Conservation (phyloP, 2,888 invertebrate species). For the Limenitis camilla region DNA sequence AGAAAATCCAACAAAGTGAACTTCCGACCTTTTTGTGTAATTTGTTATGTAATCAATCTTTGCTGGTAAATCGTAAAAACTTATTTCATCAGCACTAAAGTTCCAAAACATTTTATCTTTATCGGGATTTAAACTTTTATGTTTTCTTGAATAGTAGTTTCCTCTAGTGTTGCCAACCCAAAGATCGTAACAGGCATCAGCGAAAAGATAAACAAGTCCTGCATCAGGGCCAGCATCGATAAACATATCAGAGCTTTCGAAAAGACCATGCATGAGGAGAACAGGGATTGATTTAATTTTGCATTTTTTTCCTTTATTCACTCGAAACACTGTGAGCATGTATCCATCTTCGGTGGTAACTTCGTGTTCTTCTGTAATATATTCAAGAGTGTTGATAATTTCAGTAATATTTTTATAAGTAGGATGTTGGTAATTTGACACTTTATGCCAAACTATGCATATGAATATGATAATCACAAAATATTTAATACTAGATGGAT, state of each 20-base stretch:
- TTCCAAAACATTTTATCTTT: conserved; percentile 68
- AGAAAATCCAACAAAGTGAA: conserved; percentile 81
- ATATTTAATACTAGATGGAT: no score
- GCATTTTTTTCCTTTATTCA: conserved; percentile 23
- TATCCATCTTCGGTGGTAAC: conserved; percentile 31
- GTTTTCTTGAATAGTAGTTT: conserved; percentile 74
- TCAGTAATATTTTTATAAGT: conserved; percentile 21
- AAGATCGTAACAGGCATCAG: conserved; percentile 72
- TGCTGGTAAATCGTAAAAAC: conserved; percentile 80
- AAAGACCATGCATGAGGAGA: conserved; percentile 46
- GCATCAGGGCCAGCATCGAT: conserved; percentile 35
- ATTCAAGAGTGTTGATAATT: conserved; percentile 18
- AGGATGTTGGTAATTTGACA: no score
- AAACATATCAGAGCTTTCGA: conserved; percentile 47
- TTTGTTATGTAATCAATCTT: conserved; percentile 56
- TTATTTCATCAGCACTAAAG: conserved; percentile 82
- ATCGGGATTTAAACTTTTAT: conserved; percentile 56
- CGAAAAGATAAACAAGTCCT: conserved; percentile 48
- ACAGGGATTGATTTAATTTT: conserved; percentile 34
- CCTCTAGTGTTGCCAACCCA: conserved; percentile 72
- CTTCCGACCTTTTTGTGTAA: conserved; percentile 55
- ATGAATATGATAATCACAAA: no score
- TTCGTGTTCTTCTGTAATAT: conserved; percentile 18
- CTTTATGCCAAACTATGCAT: no score
- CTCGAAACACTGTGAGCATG: conserved; percentile 27